phyloP scores from a whole-genome alignment of 2,888 invertebrate species.

The Alloscopus bannaensis region DNA sequence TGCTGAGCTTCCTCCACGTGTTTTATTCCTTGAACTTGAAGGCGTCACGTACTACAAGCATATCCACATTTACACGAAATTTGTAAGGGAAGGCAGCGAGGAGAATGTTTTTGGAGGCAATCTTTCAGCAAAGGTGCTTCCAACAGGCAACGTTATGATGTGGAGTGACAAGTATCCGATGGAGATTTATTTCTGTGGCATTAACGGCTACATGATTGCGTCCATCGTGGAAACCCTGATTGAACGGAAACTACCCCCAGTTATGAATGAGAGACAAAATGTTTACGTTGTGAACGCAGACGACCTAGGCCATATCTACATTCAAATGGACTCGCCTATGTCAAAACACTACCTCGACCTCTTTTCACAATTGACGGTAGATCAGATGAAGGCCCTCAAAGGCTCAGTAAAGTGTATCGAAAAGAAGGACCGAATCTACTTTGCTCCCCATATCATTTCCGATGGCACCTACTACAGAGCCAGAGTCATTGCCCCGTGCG shows the following conservation, averaged over 20 bases:
- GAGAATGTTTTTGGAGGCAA: constrained; percentile 9
- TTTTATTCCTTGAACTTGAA: constrained; percentile 36
- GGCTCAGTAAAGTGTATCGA: background rate
- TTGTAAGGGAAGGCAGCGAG: background rate
- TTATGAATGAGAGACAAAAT: background rate
- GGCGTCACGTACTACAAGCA: constrained; percentile 19
- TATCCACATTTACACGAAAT: background rate
- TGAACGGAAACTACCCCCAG: background rate
- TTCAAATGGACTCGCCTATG: constrained; percentile 9
- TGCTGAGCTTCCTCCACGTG: constrained; percentile 23
- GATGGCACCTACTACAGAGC: constrained; percentile 35
- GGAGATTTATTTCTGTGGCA: constrained; percentile 28
- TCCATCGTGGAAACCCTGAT: background rate
- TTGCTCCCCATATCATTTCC: constrained; percentile 1
- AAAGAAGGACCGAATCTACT: constrained; percentile 6
- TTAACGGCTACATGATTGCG: constrained; percentile 35
- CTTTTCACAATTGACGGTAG: background rate
- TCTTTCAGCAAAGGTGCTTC: constrained; percentile 29
- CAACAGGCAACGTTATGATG: constrained; percentile 22
- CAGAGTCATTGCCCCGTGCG: background rate
- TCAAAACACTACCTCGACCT: constrained; percentile 13
- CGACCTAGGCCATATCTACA: background rate
- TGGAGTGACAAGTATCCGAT: constrained; percentile 30
- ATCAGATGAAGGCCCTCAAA: background rate
- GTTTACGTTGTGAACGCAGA: constrained; percentile 16